Base-by-base conservation (phyloP, 1,140 invertebrate genomes). In the Octopus sinensis region DNA sequence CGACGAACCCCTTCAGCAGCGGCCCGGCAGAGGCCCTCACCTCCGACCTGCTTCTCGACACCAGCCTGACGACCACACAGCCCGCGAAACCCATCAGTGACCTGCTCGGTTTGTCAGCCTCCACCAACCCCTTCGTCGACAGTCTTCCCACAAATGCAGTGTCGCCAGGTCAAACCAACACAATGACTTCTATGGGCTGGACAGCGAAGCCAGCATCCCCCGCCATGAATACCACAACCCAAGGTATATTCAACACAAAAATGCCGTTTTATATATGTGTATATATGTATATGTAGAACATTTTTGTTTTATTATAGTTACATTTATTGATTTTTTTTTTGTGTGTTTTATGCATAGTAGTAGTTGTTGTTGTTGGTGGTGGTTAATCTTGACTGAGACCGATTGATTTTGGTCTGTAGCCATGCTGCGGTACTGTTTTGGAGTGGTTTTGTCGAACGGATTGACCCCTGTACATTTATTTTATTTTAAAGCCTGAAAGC, bases 51-150 rank as follows among this genome's bases (percentile, higher is more conserved):
- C 87, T 91, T 81, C 80, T 91, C 17, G 52, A 81, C 5, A 54
- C 81, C 4, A 79, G 81, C 68, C 90, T 85, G 30, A 79, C 84
- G 79, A 84, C 86, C 85, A 43, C 30, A 43, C 30, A 43, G 3
- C 78, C 89, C n/a, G 86, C 88, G 56, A 96, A 95, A 91, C 95
- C 96, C 51, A 96, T 95, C 7, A 96, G 97, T 87, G 96, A 97
- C 92, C 92, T 97, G 82, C 92, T 98, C 56, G 95, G 96, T 87
- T 91, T 97, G 84, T 52, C 83, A 77, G 52, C 83, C 78, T 84
- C 86, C 75, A 94, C 92, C 93, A 98, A 97, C 93, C 96, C 96
- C 51, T 98, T 97, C 90, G 94, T 95, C 54, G 95, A 97, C 88
- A 96, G 85, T 82, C 85, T 89, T n/a, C 86, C 89, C 77, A 87